phyloP scores from a whole-genome alignment of 2,797 vertebrate genomes.

The Rhyacichthys aspro region DNA sequence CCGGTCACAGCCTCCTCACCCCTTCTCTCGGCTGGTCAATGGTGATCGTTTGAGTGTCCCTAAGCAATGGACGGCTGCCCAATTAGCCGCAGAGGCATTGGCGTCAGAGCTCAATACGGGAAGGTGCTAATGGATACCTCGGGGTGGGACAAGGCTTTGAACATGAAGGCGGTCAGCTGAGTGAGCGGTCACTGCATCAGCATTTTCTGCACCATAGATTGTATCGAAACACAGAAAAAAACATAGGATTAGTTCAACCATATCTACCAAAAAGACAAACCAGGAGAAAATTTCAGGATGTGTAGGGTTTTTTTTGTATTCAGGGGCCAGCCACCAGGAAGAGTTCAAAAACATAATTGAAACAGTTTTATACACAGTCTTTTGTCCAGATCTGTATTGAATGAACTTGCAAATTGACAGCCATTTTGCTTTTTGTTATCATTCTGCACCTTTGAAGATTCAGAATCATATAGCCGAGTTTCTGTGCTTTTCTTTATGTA shows the following conservation, averaged over 20 bases:
- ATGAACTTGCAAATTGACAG: no score
- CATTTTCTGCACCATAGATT: slow-evolving; percentile 16
- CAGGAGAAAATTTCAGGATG: no score
- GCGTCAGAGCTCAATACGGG: slow-evolving; percentile 4
- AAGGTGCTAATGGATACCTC: background rate
- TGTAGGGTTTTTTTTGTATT: no score
- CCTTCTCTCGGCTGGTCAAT: background rate
- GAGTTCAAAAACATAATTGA: background rate
- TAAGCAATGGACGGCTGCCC: slow-evolving; percentile 14
- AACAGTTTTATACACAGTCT: no score
- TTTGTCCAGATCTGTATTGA: no score
- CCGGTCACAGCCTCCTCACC: background rate
- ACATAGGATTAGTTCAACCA: no score
- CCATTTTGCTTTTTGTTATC: background rate
- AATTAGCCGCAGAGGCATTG: slow-evolving; percentile 24
- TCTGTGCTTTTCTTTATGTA: background rate
- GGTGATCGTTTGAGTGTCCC: slow-evolving; percentile 18
- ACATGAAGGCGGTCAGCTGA: background rate
- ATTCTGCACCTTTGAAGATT: background rate
- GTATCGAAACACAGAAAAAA: background rate
- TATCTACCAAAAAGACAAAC: no score
- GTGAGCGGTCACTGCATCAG: background rate
- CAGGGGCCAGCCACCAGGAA: background rate
- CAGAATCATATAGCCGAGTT: no score
- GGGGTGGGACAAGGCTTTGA: background rate